Base-by-base conservation (phyloP, 53 echinoderm and acorn worm genomes). In the Pentamera pediparva region DNA sequence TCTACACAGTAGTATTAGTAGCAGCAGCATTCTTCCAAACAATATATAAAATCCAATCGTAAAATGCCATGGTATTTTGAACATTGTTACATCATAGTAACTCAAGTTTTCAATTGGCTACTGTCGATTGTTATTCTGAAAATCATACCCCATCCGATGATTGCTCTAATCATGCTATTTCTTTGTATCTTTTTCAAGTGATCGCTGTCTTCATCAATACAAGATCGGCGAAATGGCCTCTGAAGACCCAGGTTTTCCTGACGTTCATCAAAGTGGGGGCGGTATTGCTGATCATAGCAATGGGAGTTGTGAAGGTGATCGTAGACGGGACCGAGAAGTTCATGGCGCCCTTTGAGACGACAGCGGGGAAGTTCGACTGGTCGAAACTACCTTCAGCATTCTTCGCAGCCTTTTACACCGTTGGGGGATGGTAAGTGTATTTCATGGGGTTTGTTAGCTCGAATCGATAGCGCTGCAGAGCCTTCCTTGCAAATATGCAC, bases 351-450 rank as follows among this genome's bases (percentile, higher is more conserved):
- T 62, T 62, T 36, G 27, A 62, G 32, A 62, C 35, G 37, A 34
- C 62, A 31, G 19, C 51, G 6, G 62, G 35, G 13, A 18, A 36
- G 15, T 62, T 62, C 35, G 30, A 62, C 8, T 32, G 33, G 24
- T 59, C 59, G 6, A 59, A 59, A 29, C 30, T 59, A 8, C 59
- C 59, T 17, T 59, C 32, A 7, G 62, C 62, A 6, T 62, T 62
- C 35, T 62, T 32, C 35, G 33, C 62, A 1, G 62, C 62, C 4
- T 32, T 37, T 27, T 62, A 35, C 17, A 37, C 62, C 33, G 33
- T 35, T 35, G 62, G 35, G 33, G 62, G 62, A 62, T 62, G 62
- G 62, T 62, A 62, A 62, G 62, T 18, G 19, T 53, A 53, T 53
- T 9, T 6, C n/a, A 0, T 53, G 7, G 10, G 0, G n/a, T 13